These are phyloP conservation scores for Gonatopus flavifemur DNA, from an alignment of 1,140 invertebrate genomes.

Conservation along the genomic window DNA sequence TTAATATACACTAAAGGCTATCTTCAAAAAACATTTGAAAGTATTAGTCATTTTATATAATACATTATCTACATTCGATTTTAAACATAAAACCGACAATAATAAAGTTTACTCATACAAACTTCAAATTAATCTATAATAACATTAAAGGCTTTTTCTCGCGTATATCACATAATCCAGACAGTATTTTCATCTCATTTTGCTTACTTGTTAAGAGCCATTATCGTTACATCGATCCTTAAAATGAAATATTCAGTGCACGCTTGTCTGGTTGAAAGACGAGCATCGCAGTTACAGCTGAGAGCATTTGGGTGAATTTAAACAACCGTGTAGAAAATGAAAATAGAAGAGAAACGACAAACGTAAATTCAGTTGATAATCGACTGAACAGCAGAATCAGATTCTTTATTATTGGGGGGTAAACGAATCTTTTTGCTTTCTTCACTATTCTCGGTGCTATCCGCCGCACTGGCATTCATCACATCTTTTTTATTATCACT, in stretches of 20 bases:
- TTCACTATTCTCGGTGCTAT: conserved; percentile 46
- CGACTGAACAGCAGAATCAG: conserved; percentile 26
- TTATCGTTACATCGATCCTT: conserved; percentile 27
- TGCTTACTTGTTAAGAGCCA: conserved; percentile 32
- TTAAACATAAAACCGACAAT: conserved; percentile 37
- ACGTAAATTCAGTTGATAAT: conserved; percentile 41
- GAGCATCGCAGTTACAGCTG: conserved; percentile 38
- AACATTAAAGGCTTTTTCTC: conserved; percentile 44
- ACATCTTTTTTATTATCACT: conserved; percentile 26
- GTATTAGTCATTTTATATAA: conserved; percentile 36
- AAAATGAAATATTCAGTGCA: conserved; percentile 35
- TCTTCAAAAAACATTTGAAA: conserved; percentile 30
- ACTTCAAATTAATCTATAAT: conserved; percentile 40
- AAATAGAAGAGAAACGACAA: conserved; percentile 5
- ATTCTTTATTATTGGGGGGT: conserved; percentile 35
- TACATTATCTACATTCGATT: conserved; percentile 51
- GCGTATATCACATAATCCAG: conserved; percentile 49
- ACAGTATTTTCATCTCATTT: conserved; percentile 35
- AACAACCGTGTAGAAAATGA: background rate
- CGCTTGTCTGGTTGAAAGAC: conserved; percentile 33
- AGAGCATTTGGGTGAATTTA: too few species aligned
- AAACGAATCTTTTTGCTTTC: conserved; percentile 25
- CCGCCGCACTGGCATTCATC: conserved; percentile 37
- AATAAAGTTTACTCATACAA: conserved; percentile 42
- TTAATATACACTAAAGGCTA: conserved; percentile 34